Conservation (phyloP, 2,888 invertebrate species). For the Acrobasis consociella region DNA sequence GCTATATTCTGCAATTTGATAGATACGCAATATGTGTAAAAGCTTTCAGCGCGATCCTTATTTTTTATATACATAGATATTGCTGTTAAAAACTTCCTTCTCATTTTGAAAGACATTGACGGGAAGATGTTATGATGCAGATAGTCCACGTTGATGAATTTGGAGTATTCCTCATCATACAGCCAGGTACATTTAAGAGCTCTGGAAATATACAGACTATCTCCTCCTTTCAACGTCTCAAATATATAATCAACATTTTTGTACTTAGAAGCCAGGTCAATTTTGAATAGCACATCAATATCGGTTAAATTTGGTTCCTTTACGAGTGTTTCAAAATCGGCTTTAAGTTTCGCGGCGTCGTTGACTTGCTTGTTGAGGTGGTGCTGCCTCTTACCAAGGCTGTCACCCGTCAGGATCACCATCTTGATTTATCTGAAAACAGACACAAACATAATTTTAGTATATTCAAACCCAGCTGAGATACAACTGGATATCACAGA, state of each 20-base stretch:
- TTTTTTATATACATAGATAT: slow-evolving; percentile 46
- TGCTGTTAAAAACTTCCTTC: slow-evolving; percentile 49
- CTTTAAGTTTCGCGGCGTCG: slow-evolving; percentile 36
- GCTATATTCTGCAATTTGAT: slow-evolving; percentile 42
- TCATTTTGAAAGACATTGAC: slow-evolving; percentile 61
- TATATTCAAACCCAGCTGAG: too few species aligned
- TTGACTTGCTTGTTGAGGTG: slow-evolving; percentile 49
- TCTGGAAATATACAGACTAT: slow-evolving; percentile 53
- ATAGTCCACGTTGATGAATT: slow-evolving; percentile 50
- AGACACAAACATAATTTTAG: too few species aligned
- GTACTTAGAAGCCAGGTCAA: slow-evolving; percentile 59
- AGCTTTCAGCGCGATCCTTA: slow-evolving; percentile 43
- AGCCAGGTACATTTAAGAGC: slow-evolving; percentile 59
- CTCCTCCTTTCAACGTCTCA: slow-evolving; percentile 55
- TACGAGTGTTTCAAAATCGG: slow-evolving; percentile 44
- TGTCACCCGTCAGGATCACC: slow-evolving; percentile 46
- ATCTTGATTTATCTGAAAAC: slow-evolving; percentile 35
- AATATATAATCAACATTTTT: slow-evolving; percentile 54
- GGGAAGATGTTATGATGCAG: slow-evolving; percentile 57
- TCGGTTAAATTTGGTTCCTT: slow-evolving; percentile 44
- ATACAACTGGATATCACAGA: too few species aligned
- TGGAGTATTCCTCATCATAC: slow-evolving; percentile 44
- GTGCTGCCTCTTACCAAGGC: slow-evolving; percentile 46
- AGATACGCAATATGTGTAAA: slow-evolving; percentile 52
- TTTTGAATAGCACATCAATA: slow-evolving; percentile 58